These are phyloP conservation scores for Ifrita kowaldi DNA, from an alignment of 2,113 vertebrate genomes.

Conservation along the genomic window DNA sequence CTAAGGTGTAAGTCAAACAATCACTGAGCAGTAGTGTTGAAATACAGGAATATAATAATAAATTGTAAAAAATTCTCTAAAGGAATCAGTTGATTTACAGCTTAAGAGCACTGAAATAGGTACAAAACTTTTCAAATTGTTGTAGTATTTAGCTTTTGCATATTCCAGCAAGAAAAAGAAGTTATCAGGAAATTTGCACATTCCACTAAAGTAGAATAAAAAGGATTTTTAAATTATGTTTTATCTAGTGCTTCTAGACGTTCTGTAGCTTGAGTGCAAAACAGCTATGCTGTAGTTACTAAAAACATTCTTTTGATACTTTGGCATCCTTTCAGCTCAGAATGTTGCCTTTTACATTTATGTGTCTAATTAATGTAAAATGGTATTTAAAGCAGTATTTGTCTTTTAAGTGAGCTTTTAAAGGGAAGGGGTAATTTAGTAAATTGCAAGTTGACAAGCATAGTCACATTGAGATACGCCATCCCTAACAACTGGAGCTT, in stretches of 20 bases:
- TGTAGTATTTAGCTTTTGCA: background rate
- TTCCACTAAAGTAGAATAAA: background rate
- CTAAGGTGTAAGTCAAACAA: slow-evolving; percentile 79
- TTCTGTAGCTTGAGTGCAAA: background rate
- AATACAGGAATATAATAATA: background rate
- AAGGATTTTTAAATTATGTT: background rate
- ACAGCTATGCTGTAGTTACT: background rate
- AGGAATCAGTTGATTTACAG: background rate
- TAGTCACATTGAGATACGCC: background rate
- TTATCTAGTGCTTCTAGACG: background rate
- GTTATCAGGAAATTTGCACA: background rate
- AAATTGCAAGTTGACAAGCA: background rate
- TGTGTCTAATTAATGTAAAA: background rate
- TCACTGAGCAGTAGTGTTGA: background rate
- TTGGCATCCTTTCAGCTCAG: background rate
- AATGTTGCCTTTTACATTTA: background rate
- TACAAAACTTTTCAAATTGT: background rate
- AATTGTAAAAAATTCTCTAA: background rate
- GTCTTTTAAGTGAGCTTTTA: background rate
- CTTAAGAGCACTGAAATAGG: background rate
- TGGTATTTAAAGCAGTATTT: background rate
- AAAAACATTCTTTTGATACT: background rate
- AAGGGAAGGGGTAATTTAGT: background rate
- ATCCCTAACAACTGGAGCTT: background rate
- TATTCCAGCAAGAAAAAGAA: background rate